Conservation (phyloP, 1,140 invertebrate genomes). For the Drosophila lacertosa region DNA sequence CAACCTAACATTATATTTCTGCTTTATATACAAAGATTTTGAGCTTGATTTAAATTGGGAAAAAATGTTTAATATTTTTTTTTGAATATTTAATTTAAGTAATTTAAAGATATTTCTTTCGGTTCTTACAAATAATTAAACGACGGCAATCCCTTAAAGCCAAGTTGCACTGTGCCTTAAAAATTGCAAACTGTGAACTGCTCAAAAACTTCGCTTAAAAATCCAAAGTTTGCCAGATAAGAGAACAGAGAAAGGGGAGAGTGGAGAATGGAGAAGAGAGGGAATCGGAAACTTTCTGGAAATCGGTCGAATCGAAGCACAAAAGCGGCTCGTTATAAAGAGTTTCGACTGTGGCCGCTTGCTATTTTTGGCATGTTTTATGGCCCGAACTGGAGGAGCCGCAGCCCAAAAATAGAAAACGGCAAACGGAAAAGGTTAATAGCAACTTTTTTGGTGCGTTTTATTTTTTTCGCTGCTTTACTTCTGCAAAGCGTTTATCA, state of each 20-base stretch:
- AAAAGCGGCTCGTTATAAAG: neutral
- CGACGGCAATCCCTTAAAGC: no score
- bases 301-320: neutral
- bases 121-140: no score
- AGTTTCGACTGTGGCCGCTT: slow-evolving; percentile 36
- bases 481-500: slow-evolving; percentile 48
- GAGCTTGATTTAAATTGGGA: no score
- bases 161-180: no score
- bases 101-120: no score
- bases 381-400: slow-evolving; percentile 31
- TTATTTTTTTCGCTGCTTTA: slow-evolving; percentile 13
- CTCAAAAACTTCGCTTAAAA: no score
- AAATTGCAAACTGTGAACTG: no score
- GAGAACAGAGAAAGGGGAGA: neutral
- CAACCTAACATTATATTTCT: no score
- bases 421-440: slow-evolving; percentile 67
- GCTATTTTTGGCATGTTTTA: slow-evolving; percentile 81
- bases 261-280: no score
- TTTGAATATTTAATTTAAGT: no score
- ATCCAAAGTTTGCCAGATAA: neutral
- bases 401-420: slow-evolving; percentile 39
- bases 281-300: neutral
- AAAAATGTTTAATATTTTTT: no score
- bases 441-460: slow-evolving; percentile 54
- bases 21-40: no score